Evolutionary conservation across 2,797 vertebrate genomes (phyloP).

Genomic region (Fundulus diaphanus): DNA sequence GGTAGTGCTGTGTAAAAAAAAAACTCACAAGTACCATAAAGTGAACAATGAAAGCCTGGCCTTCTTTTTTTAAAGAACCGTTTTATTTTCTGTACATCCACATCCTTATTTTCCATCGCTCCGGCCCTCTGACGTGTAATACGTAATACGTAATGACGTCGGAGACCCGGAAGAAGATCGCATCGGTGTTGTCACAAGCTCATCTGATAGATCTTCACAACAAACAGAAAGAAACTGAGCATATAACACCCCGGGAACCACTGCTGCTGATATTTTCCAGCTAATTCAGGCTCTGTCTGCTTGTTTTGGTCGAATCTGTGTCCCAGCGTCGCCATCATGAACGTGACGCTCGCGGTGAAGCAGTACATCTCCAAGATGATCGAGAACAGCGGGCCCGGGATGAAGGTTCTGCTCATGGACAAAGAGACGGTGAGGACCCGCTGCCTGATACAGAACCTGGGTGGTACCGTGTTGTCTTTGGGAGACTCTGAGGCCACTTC

Average conservation of each 20-base stretch:
- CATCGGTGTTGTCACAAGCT: conserved; percentile 19
- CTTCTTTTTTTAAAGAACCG: no score
- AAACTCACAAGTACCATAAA: no score
- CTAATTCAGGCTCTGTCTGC: not conserved
- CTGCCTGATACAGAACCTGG: no score
- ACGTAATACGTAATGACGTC: conserved; percentile 25
- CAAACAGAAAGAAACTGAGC: no score
- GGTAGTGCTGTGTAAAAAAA: no score
- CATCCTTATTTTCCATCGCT: not conserved
- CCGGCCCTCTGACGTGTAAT: not conserved
- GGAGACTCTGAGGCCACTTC: not conserved
- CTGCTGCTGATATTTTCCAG: not conserved
- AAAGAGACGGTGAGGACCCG: conserved; percentile 89
- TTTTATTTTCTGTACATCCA: no score
- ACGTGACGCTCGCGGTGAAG: conserved; percentile 93
- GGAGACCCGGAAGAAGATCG: conserved; percentile 46
- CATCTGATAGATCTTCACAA: conserved; percentile 8
- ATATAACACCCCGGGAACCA: fast-evolving
- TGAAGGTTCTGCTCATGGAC: conserved; percentile 98
- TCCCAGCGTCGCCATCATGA: conserved; percentile 80
- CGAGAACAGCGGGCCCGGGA: conserved; percentile 93
- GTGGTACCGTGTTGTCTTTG: not conserved
- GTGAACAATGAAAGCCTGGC: no score
- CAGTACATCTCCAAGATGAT: conserved; percentile 97
- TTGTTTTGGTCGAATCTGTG: conserved; percentile 1